phyloP scores from a whole-genome alignment of 2,113 vertebrate species.

The Dasyurus viverrinus region DNA sequence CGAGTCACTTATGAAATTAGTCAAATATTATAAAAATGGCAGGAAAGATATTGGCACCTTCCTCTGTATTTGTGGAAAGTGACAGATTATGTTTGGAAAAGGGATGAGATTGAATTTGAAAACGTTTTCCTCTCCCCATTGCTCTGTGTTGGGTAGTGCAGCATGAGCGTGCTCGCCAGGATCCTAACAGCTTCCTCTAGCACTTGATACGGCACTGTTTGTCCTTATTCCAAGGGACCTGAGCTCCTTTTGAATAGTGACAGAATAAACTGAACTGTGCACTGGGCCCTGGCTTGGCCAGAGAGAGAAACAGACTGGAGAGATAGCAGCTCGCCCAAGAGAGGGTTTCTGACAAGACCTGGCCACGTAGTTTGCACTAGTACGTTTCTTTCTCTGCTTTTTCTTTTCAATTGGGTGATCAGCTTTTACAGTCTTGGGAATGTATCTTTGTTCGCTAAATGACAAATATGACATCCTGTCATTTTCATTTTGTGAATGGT shows the following conservation, averaged over 20 bases:
- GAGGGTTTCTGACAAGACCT: conserved; percentile 80
- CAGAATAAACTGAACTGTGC: conserved; percentile 76
- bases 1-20: background rate
- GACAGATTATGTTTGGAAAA: background rate
- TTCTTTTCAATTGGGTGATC: background rate
- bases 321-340: conserved; percentile 75
- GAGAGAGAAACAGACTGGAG: conserved; percentile 67
- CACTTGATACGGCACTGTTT: conserved; percentile 77
- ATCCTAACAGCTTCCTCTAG: conserved; percentile 65
- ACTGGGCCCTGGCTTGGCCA: conserved; percentile 50
- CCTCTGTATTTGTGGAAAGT: background rate
- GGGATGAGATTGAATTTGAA: background rate
- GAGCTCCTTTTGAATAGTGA: conserved; percentile 80
- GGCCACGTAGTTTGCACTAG: conserved; percentile 81
- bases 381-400: conserved; percentile 58
- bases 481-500: too few relatives aligned
- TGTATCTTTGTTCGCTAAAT: conserved; percentile 53
- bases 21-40: background rate
- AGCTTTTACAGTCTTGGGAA: background rate
- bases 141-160: background rate
- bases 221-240: conserved; percentile 63
- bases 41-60: background rate
- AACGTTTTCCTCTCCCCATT: background rate
- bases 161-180: conserved; percentile 56
- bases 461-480: background rate